Conservation (phyloP, 2,888 invertebrate genomes). For the Subacronicta megacephala region DNA sequence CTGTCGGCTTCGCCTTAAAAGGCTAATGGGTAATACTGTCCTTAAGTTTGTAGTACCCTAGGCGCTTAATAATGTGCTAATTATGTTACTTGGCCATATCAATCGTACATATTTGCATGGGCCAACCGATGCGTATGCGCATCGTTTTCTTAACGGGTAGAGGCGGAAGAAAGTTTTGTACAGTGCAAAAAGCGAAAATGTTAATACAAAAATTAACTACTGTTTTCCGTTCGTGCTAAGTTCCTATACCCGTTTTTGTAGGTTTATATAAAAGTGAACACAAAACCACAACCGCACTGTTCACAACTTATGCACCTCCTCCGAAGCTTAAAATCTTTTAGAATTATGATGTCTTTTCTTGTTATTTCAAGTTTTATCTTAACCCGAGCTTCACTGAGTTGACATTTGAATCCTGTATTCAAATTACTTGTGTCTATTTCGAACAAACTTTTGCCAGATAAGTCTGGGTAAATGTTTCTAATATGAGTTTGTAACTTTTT, state of each 20-base stretch:
- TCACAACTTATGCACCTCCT: no score
- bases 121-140: conserved; percentile 18
- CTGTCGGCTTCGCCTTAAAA: conserved; percentile 4
- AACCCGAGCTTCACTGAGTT: not conserved
- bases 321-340: no score
- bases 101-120: conserved; percentile 44
- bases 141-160: conserved; percentile 26
- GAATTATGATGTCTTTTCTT: not conserved
- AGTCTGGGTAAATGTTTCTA: not conserved
- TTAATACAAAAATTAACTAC: no score
- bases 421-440: not conserved
- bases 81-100: conserved; percentile 34
- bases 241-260: no score
- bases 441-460: not conserved
- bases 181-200: conserved; percentile 1
- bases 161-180: conserved; percentile 35
- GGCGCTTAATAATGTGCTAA: conserved; percentile 40
- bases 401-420: conserved; percentile 3
- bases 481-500: conserved; percentile 2
- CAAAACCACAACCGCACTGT: no score
- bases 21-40: conserved; percentile 40
- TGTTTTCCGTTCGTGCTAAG: no score
- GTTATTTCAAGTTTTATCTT: conserved; percentile 3
- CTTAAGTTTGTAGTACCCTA: conserved; percentile 21
- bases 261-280: no score